phyloP scores from a whole-genome alignment of 1,140 invertebrate genomes.

The Cyclargus thomasi region DNA sequence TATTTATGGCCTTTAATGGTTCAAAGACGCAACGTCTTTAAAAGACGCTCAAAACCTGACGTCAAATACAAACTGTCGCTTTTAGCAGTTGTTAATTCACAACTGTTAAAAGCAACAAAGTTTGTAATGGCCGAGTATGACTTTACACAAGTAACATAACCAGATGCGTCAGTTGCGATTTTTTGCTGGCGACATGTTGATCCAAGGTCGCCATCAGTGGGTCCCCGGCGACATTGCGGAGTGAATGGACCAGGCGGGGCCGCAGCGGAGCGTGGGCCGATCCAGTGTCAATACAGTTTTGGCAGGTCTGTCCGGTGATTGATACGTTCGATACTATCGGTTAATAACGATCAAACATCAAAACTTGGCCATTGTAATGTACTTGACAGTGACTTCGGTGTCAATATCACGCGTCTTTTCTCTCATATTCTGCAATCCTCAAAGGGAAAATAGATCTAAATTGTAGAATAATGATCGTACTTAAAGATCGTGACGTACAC shows the following conservation, averaged over 20 bases:
- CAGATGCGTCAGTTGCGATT: neutral
- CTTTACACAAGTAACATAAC: neutral
- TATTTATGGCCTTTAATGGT: neutral
- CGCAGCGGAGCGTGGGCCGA: conserved; percentile 1
- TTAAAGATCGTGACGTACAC: no score
- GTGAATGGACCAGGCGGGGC: neutral
- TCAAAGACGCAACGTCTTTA: no score
- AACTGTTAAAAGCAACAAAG: no score
- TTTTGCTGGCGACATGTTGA: neutral
- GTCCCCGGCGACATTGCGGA: neutral
- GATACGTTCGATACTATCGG: neutral
- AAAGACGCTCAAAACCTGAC: no score
- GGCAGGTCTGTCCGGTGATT: neutral
- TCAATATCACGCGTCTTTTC: neutral
- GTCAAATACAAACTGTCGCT: no score
- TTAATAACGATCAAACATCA: neutral
- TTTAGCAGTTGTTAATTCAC: no score
- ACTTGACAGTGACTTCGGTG: neutral
- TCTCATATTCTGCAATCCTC: neutral
- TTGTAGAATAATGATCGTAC: no score
- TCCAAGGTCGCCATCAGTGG: neutral
- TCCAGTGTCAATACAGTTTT: neutral
- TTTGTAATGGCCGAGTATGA: no score
- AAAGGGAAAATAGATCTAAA: neutral
- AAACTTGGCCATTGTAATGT: neutral